Base-by-base conservation (phyloP, 2,113 vertebrate genomes). In the Limnothrissa miodon region DNA sequence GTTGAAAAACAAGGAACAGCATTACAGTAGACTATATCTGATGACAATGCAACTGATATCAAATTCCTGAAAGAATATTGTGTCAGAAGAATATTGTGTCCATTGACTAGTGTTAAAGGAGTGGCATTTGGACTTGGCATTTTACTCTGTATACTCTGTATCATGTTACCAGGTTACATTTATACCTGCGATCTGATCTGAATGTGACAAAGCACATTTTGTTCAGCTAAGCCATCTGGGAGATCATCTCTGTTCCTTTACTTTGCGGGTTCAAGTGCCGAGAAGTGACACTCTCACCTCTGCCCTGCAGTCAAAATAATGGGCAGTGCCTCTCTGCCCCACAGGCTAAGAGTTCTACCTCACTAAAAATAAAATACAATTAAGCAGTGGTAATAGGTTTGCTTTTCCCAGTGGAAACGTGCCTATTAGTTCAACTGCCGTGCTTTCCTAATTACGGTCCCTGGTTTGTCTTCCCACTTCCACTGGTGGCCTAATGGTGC, bases 291-390 rank as follows among this genome's bases (percentile, higher is more conserved):
- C 66, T n/a, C 39, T 85, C 45, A 10, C 42, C 82, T 44, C 46
- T 79, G 70, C 48, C 59, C 39, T 80, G 48, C 42, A 78, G 36
- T 79, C 74, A 83, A 81, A 62, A 87, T 66, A 88, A 79, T 51
- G 85, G 53, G 78, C 86, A 80, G 79, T 83, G 80, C 46, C 86
- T 83, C 53, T 39, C 78, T 84, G 86, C 82, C 85, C 87, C 86
- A 89, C 84, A 90, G 90, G 78, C 85, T 56, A 83, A 88, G 88
- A 91, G 85, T 89, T 91, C 82, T 87, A 88, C 87, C 81, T 90
- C 87, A 85, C 94, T 95, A 94, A 94, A 95, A 94, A 95, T 95
- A 95, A 94, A 93, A 93, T 83, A 94, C 90, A 94, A 95, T 95
- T 94, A 95, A 74, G 51, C 87, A 78, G 89, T 59, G 87, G 83